Evolutionary conservation across 1,140 invertebrate species (phyloP), one percentile per base, ranked within the genome.

Genomic region (Diorhabda carinulata): DNA sequence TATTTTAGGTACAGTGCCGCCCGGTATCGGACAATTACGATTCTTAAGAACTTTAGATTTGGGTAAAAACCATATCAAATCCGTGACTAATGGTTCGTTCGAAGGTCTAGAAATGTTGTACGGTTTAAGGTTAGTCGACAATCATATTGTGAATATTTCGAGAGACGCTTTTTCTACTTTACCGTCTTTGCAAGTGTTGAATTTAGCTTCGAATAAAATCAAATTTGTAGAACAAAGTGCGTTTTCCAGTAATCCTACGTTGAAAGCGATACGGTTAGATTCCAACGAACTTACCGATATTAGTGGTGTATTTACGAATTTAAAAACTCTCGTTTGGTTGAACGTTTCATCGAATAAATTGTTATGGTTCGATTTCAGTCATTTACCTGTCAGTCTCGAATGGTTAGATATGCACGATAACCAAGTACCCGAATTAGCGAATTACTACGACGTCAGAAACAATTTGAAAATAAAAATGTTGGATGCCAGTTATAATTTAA

Each of bases 21-120:
- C 82, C 64, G 90, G 91, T 10, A 84, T 93, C 8, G 85, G 85
- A 61, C 86, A 87, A 76, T 81, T 94, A 25, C 78, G 81, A n/a
- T 86, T 86, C 64, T 81, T 95, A 40, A 90, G 89, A 78, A 91
- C 88, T 5, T 82, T 94, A 60, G 91, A 94, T 83, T 84, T 94
- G 57, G 91, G 90, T 7, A 91, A 91, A 76, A 94, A 94, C 80
- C 86, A 85, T 77, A 91, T 93, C 75, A 83, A 83, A 75, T 80
- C 86, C 62, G 81, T 87, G 66, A 84, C 82, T 67, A 85, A 86
- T 71, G 81, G 85, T 66, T 87, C 85, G 79, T 89, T 90, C 79
- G 83, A 85, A 71, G 87, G 87, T 43, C 79, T 91, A 5, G 84
- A 86, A 58, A 83, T 87, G 73, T 79, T 89, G 42, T 89, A 86